phyloP scores from a whole-genome alignment of 2,888 invertebrate species.

The Orthosia gothica region DNA sequence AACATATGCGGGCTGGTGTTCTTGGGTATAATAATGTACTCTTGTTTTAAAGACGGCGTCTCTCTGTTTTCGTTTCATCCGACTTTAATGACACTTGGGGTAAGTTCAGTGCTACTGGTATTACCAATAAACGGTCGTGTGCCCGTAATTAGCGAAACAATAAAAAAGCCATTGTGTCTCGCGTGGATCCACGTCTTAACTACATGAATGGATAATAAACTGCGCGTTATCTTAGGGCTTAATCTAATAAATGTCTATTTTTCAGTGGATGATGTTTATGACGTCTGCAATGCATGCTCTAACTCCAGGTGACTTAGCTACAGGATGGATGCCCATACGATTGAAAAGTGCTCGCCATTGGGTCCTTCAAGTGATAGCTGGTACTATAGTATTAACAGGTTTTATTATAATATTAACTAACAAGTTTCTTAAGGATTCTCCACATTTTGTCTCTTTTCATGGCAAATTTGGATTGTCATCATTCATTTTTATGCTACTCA shows the following conservation, averaged over 20 bases:
- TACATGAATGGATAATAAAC: not conserved
- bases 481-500: constrained; percentile 82
- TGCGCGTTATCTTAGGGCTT: not conserved
- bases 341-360: constrained; percentile 89
- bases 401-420: constrained; percentile 86
- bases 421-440: constrained; percentile 81
- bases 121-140: not conserved
- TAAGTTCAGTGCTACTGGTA: constrained; percentile 73
- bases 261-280: constrained; percentile 89
- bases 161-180: no score
- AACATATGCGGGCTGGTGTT: constrained; percentile 83
- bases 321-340: constrained; percentile 90
- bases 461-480: constrained; percentile 87
- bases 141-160: no score
- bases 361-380: constrained; percentile 84
- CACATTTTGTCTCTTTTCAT: constrained; percentile 85
- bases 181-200: no score
- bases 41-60: constrained; percentile 82
- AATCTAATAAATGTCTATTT: constrained; percentile 49
- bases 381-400: constrained; percentile 79
- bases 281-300: constrained; percentile 88
- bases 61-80: constrained; percentile 89
- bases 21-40: constrained; percentile 81
- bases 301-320: constrained; percentile 88
- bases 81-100: constrained; percentile 87